Evolutionary conservation across 2,888 invertebrate genomes (phyloP), one percentile per base, ranked within the genome.

Genomic region (Stenodema calcarata): DNA sequence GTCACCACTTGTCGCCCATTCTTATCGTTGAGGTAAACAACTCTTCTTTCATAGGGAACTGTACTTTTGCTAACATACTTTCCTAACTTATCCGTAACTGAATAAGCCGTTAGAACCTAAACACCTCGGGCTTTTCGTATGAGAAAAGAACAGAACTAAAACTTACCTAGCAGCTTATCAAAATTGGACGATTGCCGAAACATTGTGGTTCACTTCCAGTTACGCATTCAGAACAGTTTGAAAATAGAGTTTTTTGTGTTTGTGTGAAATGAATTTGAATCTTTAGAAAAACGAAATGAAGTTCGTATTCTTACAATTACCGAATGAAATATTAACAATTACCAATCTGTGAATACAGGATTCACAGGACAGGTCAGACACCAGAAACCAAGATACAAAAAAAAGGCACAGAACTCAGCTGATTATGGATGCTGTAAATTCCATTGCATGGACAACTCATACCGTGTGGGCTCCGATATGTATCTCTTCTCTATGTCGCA

Each of bases 81-180:
- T 70, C 28, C 70, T 35, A 35, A 35, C 7, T 35, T 35, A 35
- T 4, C 35, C 35, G 35, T 7, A 35, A 35, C 35, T 7, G 7
- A 35, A 35, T 35, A 7, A 35, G 35, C 7, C 35, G 35, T 35
- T 7, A 7, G 7, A 35, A 35, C 35, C 35, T 7, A 7, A 35
- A 35, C 2, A 35, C 35, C 35, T 4, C 7, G 35, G 35, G 35
- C 35, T 2, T 35, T 4, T n/a, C 35, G 4, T 35, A 35, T 7
- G 7, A 7, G 35, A 35, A 70, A 4, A 70, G 14, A 27, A 70
- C 23, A 28, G 14, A 27, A 70, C 23, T 4, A 70, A 6, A 81
- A 81, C 82, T 82, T 23, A 82, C 82, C 82, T 18, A 82, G 82
- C 27, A 82, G 82, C 44, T 82, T 82, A 14, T 82, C 82, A n/a